Evolutionary conservation across 2,888 invertebrate species (phyloP), one percentile per base, ranked within the genome.

Genomic region (Apamea epomidion): DNA sequence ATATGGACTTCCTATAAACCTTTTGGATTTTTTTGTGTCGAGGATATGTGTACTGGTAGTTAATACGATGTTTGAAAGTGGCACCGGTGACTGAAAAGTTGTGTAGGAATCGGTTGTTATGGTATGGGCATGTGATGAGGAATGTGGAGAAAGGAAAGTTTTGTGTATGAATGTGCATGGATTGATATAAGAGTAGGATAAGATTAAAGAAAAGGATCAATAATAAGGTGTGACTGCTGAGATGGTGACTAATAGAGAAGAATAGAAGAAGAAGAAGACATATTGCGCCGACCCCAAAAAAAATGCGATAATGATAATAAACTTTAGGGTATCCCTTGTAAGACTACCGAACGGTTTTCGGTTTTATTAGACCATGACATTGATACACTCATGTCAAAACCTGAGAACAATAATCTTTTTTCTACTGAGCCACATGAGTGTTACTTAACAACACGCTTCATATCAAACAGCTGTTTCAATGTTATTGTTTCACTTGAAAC

Each of bases 401-500:
- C 21, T n/a, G 6, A 54, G 14, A 6, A 51, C 7, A 25, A 64
- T 42, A 32, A 37, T 67, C 48, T 58, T 68, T 68, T 32, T 64
- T 45, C 25, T 51, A 21, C 51, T 60, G 21, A 3, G 10, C 25
- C 32, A n/a, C 58, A 75, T 25, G 25, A 69, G 68, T 65, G 51
- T 87, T 67, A 42, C 60, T 54, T 78, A 58, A 80, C 29, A 67
- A 68, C 42, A 67, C 16, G 45, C 14, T 73, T 79, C 54, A 58
- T 74, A 86, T 58, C 72, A 65, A 86, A 76, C 87, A 87, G 87
- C 87, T 83, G 87, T 76, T 74, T 16, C 70, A 65, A 60, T 87
- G 70, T 87, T 86, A 81, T 81, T 76, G 42, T 78, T 81, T 42
- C 45, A n/a, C 51, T 68, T 6, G 58, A 76, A 87, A 62, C 82